Conservation (phyloP, 2,888 invertebrate species). For the Glaucopsyche alexis region DNA sequence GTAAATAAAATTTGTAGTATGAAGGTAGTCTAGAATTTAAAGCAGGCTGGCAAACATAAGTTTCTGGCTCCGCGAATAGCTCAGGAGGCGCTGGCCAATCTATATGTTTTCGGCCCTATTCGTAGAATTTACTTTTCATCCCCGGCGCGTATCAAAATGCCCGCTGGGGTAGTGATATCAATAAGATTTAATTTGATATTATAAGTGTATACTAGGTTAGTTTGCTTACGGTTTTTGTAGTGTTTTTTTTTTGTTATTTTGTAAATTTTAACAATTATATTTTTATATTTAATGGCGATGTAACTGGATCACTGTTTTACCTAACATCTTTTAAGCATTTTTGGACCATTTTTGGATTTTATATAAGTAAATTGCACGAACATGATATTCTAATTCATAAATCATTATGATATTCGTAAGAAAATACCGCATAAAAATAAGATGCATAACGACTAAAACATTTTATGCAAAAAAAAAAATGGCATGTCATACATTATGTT, state of each 20-base stretch:
- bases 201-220: constrained; percentile 68
- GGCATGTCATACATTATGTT: constrained; percentile 22
- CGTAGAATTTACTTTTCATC: constrained; percentile 65
- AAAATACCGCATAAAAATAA: constrained; percentile 28
- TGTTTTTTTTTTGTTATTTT: constrained; percentile 74
- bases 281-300: constrained; percentile 61
- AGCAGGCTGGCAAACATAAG: constrained; percentile 50
- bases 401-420: constrained; percentile 33
- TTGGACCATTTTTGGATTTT: constrained; percentile 54
- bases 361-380: constrained; percentile 41
- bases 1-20: constrained; percentile 53
- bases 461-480: constrained; percentile 28
- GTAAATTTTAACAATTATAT: constrained; percentile 71
- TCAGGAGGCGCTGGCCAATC: constrained; percentile 69
- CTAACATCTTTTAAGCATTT: constrained; percentile 49
- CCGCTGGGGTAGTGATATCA: constrained; percentile 64
- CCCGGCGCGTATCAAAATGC: constrained; percentile 44
- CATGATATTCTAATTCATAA: constrained; percentile 39
- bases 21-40: constrained; percentile 47
- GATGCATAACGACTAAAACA: constrained; percentile 22
- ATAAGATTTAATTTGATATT: constrained; percentile 72
- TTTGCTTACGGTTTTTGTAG: constrained; percentile 67
- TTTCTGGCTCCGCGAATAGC: constrained; percentile 53
- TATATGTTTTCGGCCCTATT: constrained; percentile 79
- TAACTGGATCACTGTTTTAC: constrained; percentile 59